Conservation (phyloP, 1,140 invertebrate genomes). For the Tetranychus urticae region DNA sequence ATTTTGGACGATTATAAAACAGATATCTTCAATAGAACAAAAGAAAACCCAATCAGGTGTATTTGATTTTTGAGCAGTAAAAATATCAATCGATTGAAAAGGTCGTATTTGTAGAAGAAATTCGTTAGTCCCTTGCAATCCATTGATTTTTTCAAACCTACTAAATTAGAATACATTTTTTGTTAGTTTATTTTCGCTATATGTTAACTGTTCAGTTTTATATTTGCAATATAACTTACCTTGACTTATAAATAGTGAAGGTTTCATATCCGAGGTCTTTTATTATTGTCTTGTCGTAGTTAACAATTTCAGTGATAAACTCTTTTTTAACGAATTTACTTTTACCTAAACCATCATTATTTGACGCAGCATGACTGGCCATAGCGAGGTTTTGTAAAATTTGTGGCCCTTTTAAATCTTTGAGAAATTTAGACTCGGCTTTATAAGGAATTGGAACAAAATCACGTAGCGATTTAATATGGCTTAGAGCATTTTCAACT, state of each 20-base stretch:
- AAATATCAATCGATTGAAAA: neutral
- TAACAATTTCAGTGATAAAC: neutral
- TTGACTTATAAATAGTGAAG: neutral
- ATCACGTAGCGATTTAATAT: neutral
- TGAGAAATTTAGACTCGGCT: neutral
- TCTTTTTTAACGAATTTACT: neutral
- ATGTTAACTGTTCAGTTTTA: no score
- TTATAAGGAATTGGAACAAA: neutral
- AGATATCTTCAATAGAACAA: neutral
- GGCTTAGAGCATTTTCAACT: neutral
- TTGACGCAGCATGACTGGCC: neutral
- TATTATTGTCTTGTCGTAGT: neutral
- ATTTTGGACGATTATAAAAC: neutral
- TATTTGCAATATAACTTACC: conserved; percentile 12
- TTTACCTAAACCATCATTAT: neutral
- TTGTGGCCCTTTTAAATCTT: neutral
- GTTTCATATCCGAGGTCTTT: conserved; percentile 16
- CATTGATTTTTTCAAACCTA: conserved; percentile 48
- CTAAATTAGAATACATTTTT: conserved; percentile 29
- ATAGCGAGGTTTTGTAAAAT: neutral
- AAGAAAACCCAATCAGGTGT: neutral
- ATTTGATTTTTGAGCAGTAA: neutral
- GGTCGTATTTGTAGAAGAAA: conserved; percentile 33
- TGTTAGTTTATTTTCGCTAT: no score
- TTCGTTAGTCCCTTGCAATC: conserved; percentile 35